Evolutionary conservation across 1,140 invertebrate species (phyloP), one percentile per base, ranked within the genome.

Genomic region (Sarcophaga bullata): DNA sequence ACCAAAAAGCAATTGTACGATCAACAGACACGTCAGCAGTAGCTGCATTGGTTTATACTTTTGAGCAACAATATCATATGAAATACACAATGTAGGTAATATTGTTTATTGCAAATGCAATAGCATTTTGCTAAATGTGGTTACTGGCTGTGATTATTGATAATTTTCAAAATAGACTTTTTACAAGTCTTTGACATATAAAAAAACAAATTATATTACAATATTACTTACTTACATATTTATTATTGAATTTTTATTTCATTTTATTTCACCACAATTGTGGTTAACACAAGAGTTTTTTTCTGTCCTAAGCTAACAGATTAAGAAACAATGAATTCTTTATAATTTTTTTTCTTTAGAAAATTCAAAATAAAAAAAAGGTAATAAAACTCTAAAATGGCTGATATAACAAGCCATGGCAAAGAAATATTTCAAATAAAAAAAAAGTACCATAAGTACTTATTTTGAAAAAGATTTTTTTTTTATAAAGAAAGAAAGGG

Each of bases 131-230:
- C 73, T 76, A 76, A 76, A 46, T 76, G 73, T 76, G 73, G 73
- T 76, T 76, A 49, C 17, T 48, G n/a, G 73, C n/a, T 78, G 75
- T 50, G 73, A 76, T 78, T 78, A 78, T 78, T 78, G 75, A 78
- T 78, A 52, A 52, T 52, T 52, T 78, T 78, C 48, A 78, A 78
- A n/a, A 78, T 78, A 78, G 48, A 78, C 8, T 78, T 78, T 78
- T 78, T 78, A 78, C 75, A 78, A 52, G 48, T 50, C n/a, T 68
- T 78, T 78, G 75, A 78, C 75, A 78, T 78, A 78, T 49, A 49
- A 49, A 76, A 76, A 62, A n/a, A n/a, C 10, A 47, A 76, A 76
- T 48, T 76, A 48, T 49, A 72, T 19, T 19, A 72, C 19, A 72
- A 62, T 62, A 62, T 37, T 37, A 37, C 25, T 37, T 37, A 37